These are phyloP conservation scores for Propithecus deckenii DNA, from an alignment of 2,797 vertebrate species.

Conservation along the genomic window DNA sequence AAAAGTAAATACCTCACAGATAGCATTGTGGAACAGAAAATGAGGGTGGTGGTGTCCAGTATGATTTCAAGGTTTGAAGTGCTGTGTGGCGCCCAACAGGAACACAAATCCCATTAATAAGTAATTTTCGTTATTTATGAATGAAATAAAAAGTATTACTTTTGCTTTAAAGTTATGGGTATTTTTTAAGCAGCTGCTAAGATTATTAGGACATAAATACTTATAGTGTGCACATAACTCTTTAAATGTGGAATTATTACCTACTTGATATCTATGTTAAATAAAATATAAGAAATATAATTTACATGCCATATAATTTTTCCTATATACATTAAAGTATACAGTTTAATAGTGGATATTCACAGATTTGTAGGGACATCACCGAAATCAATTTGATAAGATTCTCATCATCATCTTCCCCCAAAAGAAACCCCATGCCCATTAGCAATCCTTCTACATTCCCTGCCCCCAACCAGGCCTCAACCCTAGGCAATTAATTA, in stretches of 20 bases:
- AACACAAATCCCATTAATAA: not conserved
- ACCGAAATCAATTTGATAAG: not conserved
- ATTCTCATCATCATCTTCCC: not conserved
- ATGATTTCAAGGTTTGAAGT: not conserved
- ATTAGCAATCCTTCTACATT: not conserved
- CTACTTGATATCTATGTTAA: not conserved
- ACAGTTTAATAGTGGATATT: not conserved
- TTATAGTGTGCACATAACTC: not conserved
- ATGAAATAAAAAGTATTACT: not conserved
- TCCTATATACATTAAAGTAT: not conserved
- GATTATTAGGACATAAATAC: not conserved
- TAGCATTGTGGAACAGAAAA: not conserved
- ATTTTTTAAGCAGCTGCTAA: not conserved
- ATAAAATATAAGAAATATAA: not conserved
- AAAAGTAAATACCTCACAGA: not conserved
- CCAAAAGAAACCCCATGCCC: not conserved
- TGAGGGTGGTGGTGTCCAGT: not conserved
- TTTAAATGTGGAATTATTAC: not conserved
- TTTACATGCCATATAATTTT: not conserved
- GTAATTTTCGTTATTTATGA: not conserved
- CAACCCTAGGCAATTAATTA: not conserved
- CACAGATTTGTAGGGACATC: not conserved
- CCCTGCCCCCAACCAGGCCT: not conserved
- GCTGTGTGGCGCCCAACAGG: not conserved
- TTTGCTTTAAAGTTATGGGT: not conserved